phyloP scores from a whole-genome alignment of 2,113 vertebrate genomes.

The Brienomyrus brachyistius region DNA sequence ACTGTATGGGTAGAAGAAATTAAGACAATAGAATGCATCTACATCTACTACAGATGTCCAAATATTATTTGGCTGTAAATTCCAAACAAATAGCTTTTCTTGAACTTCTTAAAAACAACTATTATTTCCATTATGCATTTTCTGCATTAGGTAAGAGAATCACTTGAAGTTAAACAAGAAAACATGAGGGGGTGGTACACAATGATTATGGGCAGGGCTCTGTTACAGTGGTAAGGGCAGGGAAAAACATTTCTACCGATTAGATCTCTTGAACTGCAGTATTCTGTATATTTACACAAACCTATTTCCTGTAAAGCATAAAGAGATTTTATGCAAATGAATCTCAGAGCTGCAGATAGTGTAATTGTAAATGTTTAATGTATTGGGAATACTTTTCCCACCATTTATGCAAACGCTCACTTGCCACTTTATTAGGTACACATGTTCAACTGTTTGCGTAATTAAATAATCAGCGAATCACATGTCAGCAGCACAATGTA shows the following conservation, averaged over 20 bases:
- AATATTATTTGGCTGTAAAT: neutral
- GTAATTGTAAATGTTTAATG: slow-evolving; percentile 5
- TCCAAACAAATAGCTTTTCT: neutral
- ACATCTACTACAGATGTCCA: neutral
- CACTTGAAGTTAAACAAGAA: neutral
- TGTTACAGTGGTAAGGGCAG: neutral
- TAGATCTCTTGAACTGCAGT: neutral
- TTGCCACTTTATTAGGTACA: neutral
- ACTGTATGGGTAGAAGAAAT: neutral
- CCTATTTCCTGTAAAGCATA: neutral
- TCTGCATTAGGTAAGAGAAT: neutral
- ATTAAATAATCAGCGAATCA: neutral
- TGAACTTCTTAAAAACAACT: neutral
- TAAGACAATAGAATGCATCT: neutral
- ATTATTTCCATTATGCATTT: neutral
- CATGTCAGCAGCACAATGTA: neutral
- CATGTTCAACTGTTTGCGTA: neutral
- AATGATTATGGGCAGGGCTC: neutral
- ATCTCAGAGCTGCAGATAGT: neutral
- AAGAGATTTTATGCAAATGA: slow-evolving; percentile 11
- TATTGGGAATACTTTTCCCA: slow-evolving; percentile 3
- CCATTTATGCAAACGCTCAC: neutral
- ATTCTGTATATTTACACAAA: slow-evolving; percentile 1
- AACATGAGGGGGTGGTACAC: neutral
- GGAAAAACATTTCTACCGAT: neutral